Percentiles rank a stretch among this genome's conserved stretches.
Conservation (phyloP, 2,797 vertebrate genomes). For the Myotis daubentonii region DNA sequence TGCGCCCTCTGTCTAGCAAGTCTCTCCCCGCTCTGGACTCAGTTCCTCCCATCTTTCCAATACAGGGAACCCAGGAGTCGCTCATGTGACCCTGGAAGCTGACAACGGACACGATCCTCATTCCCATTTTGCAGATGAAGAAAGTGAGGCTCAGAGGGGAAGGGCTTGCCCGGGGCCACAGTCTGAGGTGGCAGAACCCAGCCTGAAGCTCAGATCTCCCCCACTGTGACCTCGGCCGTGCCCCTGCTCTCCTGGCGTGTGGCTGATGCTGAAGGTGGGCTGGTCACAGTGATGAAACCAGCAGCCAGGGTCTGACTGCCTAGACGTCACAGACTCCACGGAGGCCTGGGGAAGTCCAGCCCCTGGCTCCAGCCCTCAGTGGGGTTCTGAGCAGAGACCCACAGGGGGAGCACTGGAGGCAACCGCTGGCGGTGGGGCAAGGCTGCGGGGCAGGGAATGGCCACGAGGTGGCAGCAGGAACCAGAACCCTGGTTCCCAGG, state of each 20-base stretch:
- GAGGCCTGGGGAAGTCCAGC: neutral
- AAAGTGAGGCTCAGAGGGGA: neutral
- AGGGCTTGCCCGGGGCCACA: neutral
- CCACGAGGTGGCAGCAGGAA: conserved; percentile 66
- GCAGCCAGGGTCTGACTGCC: neutral
- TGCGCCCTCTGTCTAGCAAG: neutral
- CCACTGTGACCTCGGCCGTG: neutral
- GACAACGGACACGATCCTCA: neutral
- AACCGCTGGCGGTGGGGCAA: neutral
- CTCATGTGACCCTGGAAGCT: neutral
- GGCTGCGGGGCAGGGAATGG: neutral
- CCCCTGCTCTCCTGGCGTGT: neutral
- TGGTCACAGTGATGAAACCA: neutral
- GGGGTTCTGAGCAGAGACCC: neutral
- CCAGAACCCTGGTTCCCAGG: neutral
- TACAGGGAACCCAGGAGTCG: neutral
- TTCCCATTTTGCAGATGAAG: neutral
- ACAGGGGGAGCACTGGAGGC: fast-evolving
- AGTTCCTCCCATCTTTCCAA: neutral
- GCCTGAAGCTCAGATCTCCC: neutral
- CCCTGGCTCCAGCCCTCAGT: neutral
- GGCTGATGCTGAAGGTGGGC: fast-evolving
- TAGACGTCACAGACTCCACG: neutral
- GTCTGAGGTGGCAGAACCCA: neutral
- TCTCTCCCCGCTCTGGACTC: neutral